Percentiles rank a stretch among this genome's conserved stretches.
phyloP scores from a whole-genome alignment of 2,113 vertebrate genomes.

The Indicator indicator region DNA sequence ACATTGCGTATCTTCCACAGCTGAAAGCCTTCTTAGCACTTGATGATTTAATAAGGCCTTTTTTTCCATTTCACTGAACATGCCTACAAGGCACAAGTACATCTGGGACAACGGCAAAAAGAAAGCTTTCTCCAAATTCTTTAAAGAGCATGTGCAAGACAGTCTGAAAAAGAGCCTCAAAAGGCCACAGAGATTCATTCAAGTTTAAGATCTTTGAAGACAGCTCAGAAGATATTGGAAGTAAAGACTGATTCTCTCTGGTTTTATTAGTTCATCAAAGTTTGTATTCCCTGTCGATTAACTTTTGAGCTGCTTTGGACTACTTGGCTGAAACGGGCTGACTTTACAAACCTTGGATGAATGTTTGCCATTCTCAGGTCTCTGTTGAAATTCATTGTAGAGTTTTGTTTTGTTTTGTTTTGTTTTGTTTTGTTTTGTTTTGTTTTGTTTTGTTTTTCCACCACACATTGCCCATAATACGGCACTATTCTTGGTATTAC shows the following conservation, averaged over 20 bases:
- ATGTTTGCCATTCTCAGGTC: background rate
- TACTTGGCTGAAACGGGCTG: background rate
- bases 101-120: constrained; percentile 33
- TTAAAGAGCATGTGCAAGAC: background rate
- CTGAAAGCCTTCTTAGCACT: constrained; percentile 71
- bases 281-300: constrained; percentile 6
- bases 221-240: background rate
- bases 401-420: background rate
- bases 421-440: background rate
- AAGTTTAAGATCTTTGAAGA: constrained; percentile 6
- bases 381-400: background rate
- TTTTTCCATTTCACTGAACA: constrained; percentile 62
- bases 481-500: background rate
- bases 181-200: constrained; percentile 14
- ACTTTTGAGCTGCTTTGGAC: constrained; percentile 23
- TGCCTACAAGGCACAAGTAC: constrained; percentile 56
- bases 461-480: rapidly evolving
- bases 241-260: background rate
- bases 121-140: constrained; percentile 40
- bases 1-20: constrained; percentile 67
- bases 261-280: background rate
- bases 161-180: background rate
- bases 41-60: constrained; percentile 71
- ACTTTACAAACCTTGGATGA: background rate
- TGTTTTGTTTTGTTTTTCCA: background rate